A percentile compares a stretch with the other conserved stretches of the same genome.
Conservation (phyloP, 2,888 invertebrate species). For the Hyposoter dolosus region DNA sequence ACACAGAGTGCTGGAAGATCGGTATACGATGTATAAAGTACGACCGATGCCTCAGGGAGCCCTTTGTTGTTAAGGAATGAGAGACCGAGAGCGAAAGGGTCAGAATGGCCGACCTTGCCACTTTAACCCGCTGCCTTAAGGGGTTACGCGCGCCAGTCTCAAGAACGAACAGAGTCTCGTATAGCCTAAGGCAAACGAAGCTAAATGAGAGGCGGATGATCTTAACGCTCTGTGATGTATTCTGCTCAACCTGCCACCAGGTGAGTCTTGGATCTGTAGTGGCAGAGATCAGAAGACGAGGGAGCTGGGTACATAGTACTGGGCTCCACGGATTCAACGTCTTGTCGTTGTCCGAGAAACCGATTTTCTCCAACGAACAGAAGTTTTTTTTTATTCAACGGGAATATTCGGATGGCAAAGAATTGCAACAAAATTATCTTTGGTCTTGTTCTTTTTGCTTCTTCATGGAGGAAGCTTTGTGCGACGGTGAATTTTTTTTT, state of each 20-base stretch:
- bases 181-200: slow-evolving; percentile 51
- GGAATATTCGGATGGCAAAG: too few species aligned
- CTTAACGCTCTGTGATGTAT: slow-evolving; percentile 43
- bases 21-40: slow-evolving; percentile 73
- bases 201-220: slow-evolving; percentile 34
- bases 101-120: slow-evolving; percentile 79
- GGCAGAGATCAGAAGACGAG: slow-evolving; percentile 21
- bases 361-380: neutral
- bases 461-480: too few species aligned
- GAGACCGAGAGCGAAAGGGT: slow-evolving; percentile 75
- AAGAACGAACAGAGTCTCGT: slow-evolving; percentile 69
- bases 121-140: slow-evolving; percentile 81
- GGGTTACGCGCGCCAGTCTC: slow-evolving; percentile 77
- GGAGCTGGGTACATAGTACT: neutral
- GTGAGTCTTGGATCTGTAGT: slow-evolving; percentile 47
- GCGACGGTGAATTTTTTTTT: too few species aligned
- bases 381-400: neutral
- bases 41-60: slow-evolving; percentile 80
- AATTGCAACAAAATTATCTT: too few species aligned
- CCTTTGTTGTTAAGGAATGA: slow-evolving; percentile 82
- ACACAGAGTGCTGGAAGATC: slow-evolving; percentile 48
- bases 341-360: neutral
- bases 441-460: too few species aligned
- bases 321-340: neutral
- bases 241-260: slow-evolving; percentile 52